These are phyloP conservation scores for Drosophila conformis DNA, from an alignment of 2,888 invertebrate species.

Conservation along the genomic window DNA sequence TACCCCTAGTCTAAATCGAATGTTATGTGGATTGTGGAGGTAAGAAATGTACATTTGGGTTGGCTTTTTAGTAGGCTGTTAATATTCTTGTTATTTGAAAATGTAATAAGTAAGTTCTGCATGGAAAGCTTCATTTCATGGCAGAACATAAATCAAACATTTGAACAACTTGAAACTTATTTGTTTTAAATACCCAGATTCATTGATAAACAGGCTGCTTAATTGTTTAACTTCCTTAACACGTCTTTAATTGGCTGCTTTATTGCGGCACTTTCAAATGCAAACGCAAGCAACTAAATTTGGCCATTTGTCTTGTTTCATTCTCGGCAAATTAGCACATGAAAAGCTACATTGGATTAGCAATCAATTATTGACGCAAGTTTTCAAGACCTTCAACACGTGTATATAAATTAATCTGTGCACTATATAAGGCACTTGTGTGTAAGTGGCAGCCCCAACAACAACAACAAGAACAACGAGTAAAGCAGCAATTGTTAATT, in stretches of 20 bases:
- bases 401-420: slow-evolving; percentile 8
- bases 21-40: slow-evolving; percentile 4
- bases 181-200: neutral
- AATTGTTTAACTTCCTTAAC: neutral
- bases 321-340: neutral
- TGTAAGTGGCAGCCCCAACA: slow-evolving; percentile 10
- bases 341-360: neutral
- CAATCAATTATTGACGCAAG: slow-evolving; percentile 10
- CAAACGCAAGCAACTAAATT: neutral
- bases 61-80: neutral
- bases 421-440: neutral
- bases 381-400: slow-evolving; percentile 10
- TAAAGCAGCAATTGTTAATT: slow-evolving; percentile 31
- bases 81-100: neutral
- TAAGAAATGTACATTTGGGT: neutral
- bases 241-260: neutral
- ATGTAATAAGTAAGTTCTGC: neutral
- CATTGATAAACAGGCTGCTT: neutral
- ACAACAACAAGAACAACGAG: neutral
- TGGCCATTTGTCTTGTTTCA: neutral
- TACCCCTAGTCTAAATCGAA: slow-evolving; percentile 1
- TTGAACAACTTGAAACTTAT: neutral
- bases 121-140: neutral
- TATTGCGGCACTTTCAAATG: neutral
- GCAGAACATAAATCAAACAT: neutral